These are phyloP conservation scores for Leptinotarsa rubiginosa DNA, from an alignment of 2,888 invertebrate genomes.

Conservation along the genomic window DNA sequence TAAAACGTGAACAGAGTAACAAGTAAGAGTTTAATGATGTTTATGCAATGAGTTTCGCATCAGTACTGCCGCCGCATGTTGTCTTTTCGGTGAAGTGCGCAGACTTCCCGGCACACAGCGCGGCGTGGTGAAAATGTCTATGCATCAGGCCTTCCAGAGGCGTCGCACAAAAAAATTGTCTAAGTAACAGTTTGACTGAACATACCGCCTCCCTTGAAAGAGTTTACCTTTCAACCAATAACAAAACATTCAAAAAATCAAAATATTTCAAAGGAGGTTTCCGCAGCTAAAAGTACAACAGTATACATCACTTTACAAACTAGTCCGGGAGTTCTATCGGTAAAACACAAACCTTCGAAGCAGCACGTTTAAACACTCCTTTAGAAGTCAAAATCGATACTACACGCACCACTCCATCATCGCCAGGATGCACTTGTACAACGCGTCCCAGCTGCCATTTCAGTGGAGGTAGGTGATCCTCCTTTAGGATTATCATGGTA, in stretches of 20 bases:
- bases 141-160: neutral
- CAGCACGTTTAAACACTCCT: neutral
- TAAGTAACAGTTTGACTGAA: neutral
- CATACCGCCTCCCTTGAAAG: constrained; percentile 16
- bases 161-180: neutral
- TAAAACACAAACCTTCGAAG: constrained; percentile 9
- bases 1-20: neutral
- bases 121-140: neutral
- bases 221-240: neutral
- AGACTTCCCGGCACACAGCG: neutral
- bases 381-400: constrained; percentile 9
- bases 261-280: neutral
- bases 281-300: neutral
- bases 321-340: neutral
- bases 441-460: constrained; percentile 35
- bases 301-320: neutral
- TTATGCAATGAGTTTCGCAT: neutral
- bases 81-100: constrained; percentile 1
- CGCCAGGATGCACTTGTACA: constrained; percentile 28
- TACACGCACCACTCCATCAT: constrained; percentile 18
- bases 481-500: constrained; percentile 31
- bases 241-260: neutral
- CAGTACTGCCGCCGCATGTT: neutral
- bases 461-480: constrained; percentile 36
- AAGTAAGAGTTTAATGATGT: neutral